These are phyloP conservation scores for Oncorhynchus gorbuscha DNA, from an alignment of 2,113 vertebrate species.

Conservation along the genomic window DNA sequence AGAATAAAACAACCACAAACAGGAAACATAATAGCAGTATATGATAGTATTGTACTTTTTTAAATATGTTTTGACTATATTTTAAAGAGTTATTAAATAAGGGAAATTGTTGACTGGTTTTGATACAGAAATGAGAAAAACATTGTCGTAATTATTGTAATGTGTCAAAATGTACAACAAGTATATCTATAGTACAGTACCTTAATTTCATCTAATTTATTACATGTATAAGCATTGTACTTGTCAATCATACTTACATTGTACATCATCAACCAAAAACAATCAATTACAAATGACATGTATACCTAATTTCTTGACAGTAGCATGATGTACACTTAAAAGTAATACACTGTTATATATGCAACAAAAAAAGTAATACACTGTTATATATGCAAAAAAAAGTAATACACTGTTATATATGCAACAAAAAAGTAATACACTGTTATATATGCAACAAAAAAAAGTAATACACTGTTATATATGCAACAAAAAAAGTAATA, in stretches of 20 bases:
- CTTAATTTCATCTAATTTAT: background rate
- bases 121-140: background rate
- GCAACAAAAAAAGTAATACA: too few relatives aligned
- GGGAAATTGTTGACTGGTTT: background rate
- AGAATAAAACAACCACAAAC: too few relatives aligned
- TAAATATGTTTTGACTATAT: too few relatives aligned
- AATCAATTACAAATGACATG: background rate
- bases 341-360: background rate
- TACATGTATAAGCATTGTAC: background rate
- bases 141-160: background rate
- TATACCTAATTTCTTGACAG: background rate
- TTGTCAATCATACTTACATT: background rate
- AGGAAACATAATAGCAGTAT: too few relatives aligned
- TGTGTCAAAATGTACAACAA: background rate
- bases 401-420: background rate
- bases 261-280: background rate
- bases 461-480: background rate
- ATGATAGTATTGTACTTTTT: too few relatives aligned
- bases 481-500: background rate
- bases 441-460: background rate
- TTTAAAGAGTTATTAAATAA: background rate
- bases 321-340: background rate
- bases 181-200: background rate
- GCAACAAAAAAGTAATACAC: background rate
- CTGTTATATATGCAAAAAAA: background rate